phyloP scores from a whole-genome alignment of 2,888 invertebrate species.

The Parnassius apollo region DNA sequence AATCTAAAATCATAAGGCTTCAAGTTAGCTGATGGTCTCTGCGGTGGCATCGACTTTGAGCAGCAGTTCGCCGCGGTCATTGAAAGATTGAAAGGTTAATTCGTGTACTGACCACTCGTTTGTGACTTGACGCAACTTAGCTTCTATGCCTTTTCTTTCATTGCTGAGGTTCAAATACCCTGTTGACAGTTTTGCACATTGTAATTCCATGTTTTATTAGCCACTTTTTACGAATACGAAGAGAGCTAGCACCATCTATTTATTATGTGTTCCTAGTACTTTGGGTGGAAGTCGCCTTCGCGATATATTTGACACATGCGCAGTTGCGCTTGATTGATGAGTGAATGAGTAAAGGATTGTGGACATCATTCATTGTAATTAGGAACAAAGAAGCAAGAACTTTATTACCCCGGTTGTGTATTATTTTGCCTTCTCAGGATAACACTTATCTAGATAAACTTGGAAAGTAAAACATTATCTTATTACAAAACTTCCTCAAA shows the following conservation, averaged over 20 bases:
- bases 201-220: too few species aligned
- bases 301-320: slow-evolving; percentile 9
- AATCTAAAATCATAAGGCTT: slow-evolving; percentile 98
- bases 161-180: slow-evolving; percentile 98
- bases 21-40: slow-evolving; percentile 95
- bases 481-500: too few species aligned
- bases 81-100: slow-evolving; percentile 96
- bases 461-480: too few species aligned
- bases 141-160: slow-evolving; percentile 98
- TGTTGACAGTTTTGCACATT: slow-evolving; percentile 39
- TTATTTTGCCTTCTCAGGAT: too few species aligned
- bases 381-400: too few species aligned
- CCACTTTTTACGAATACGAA: too few species aligned
- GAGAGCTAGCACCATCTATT: neutral
- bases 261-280: slow-evolving; percentile 18
- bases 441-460: too few species aligned
- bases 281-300: neutral
- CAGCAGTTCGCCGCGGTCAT: slow-evolving; percentile 95
- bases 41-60: slow-evolving; percentile 96
- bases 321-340: neutral
- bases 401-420: too few species aligned
- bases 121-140: slow-evolving; percentile 95
- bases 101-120: slow-evolving; percentile 98
- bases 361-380: too few species aligned
- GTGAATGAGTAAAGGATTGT: too few species aligned